A percentile compares a stretch with the other conserved stretches of the same genome.
phyloP scores from a whole-genome alignment of 2,113 vertebrate species.

The Miniopterus natalensis region DNA sequence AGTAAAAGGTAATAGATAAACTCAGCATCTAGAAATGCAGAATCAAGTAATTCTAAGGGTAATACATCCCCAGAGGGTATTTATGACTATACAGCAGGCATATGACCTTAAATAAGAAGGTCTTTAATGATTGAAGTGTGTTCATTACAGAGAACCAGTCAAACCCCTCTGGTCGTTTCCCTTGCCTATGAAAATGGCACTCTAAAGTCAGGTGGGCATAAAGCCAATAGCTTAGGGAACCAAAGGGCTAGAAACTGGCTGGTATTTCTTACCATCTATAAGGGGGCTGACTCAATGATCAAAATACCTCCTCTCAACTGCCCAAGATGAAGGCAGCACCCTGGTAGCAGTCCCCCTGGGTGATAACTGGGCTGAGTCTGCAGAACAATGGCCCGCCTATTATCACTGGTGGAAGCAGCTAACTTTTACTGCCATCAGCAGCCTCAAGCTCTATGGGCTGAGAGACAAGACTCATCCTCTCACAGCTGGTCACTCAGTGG shows the following conservation, averaged over 20 bases:
- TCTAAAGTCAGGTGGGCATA: not conserved
- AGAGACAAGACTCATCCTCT: not conserved
- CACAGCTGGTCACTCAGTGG: not conserved
- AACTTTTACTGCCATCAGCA: conserved; percentile 24
- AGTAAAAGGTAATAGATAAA: conserved; percentile 66
- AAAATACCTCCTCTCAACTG: conserved; percentile 32
- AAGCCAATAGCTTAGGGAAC: conserved; percentile 89
- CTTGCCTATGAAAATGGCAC: not conserved
- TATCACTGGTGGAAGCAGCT: conserved; percentile 13
- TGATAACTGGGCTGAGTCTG: conserved; percentile 52
- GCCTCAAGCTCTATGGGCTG: not conserved
- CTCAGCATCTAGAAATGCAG: conserved; percentile 57
- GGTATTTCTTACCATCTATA: conserved; percentile 78
- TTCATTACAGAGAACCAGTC: not conserved
- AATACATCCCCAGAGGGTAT: not conserved
- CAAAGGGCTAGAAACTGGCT: conserved; percentile 88
- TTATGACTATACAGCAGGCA: conserved; percentile 40
- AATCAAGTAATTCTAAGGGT: conserved; percentile 60
- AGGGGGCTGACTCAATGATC: conserved; percentile 21
- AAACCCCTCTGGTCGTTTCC: not conserved
- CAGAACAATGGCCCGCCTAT: not conserved
- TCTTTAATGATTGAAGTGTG: conserved; percentile 26
- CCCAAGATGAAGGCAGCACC: not conserved
- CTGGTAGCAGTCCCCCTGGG: not conserved
- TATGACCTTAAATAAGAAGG: conserved; percentile 55